Conservation (phyloP, 2,113 vertebrate genomes). For the Chiloscyllium plagiosum region DNA sequence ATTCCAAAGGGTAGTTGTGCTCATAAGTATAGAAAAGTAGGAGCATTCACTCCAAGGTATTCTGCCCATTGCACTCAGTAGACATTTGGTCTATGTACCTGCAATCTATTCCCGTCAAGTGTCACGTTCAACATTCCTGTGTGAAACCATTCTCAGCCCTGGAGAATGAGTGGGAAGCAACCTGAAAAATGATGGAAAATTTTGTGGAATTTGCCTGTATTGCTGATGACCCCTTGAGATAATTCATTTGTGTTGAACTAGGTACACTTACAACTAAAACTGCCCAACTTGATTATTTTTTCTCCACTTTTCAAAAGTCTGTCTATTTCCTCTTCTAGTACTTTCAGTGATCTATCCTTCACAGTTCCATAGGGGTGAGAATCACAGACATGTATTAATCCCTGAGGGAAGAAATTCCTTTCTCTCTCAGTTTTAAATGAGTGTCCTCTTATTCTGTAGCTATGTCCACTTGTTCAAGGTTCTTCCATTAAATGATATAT, state of each 20-base stretch:
- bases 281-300: not conserved
- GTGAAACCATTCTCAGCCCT: not conserved
- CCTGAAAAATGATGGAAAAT: not conserved
- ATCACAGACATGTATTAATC: too few relatives aligned
- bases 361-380: too few relatives aligned
- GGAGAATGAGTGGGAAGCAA: not conserved
- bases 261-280: not conserved
- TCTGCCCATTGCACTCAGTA: not conserved
- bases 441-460: too few relatives aligned
- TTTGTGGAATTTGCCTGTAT: not conserved
- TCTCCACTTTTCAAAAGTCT: too few relatives aligned
- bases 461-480: too few relatives aligned
- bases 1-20: not conserved
- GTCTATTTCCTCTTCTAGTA: too few relatives aligned
- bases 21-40: not conserved
- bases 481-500: too few relatives aligned
- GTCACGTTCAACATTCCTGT: not conserved
- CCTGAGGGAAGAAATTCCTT: too few relatives aligned
- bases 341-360: too few relatives aligned
- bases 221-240: not conserved
- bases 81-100: not conserved
- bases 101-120: not conserved
- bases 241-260: not conserved
- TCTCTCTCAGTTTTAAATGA: too few relatives aligned
- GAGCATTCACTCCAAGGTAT: not conserved